Evolutionary conservation across 2,888 invertebrate species (phyloP).

Genomic region (Trileptium ribeirensis): DNA sequence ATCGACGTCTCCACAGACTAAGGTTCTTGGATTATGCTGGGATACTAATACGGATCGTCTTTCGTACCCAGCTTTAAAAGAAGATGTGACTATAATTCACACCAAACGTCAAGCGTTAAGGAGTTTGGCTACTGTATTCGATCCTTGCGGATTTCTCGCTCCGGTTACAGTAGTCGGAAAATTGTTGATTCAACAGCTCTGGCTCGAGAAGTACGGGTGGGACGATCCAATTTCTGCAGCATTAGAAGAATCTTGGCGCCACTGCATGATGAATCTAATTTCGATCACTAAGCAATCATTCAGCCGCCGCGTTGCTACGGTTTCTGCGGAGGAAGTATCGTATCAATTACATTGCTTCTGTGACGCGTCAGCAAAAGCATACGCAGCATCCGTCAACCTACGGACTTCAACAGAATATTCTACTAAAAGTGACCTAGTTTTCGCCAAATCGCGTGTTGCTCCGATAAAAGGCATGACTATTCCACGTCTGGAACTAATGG

Average conservation of each 20-base stretch:
- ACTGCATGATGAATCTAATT: background rate
- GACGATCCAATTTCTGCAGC: background rate
- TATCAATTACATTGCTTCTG: background rate
- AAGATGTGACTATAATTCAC: background rate
- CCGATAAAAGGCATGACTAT: background rate
- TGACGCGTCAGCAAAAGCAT: background rate
- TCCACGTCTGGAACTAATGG: slow-evolving; percentile 6
- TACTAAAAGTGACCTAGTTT: background rate
- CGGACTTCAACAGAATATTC: background rate
- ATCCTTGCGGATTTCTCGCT: background rate
- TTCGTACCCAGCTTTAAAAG: background rate
- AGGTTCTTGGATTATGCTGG: background rate
- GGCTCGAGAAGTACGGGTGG: background rate
- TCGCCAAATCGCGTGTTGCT: slow-evolving; percentile 1
- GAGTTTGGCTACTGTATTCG: background rate
- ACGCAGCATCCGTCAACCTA: background rate
- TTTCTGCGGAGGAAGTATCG: background rate
- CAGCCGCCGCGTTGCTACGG: background rate
- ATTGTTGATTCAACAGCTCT: background rate
- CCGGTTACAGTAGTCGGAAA: background rate
- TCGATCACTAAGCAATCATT: background rate
- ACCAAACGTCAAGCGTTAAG: background rate
- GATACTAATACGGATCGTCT: background rate
- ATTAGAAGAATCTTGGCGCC: background rate
- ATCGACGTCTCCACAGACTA: background rate